phyloP scores from a whole-genome alignment of 2,888 invertebrate species.

The Caenorhabditis sp. region DNA sequence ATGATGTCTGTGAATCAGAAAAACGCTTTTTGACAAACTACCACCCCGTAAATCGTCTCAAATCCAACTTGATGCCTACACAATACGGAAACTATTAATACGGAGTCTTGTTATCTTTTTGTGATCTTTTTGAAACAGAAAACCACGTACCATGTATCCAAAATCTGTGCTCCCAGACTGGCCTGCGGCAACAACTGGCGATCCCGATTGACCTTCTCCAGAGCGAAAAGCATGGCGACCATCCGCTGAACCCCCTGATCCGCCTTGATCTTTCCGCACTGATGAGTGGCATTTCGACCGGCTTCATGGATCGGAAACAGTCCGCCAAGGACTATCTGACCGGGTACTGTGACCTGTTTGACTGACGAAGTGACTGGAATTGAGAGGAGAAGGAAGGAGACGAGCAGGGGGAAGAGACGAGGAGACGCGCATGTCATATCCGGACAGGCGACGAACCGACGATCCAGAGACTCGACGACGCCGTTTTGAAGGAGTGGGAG shows the following conservation, averaged over 20 bases:
- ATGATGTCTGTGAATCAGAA: no score
- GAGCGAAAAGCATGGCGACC: conserved; percentile 85
- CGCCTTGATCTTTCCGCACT: conserved; percentile 82
- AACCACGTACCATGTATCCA: conserved; percentile 85
- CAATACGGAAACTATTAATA: no score
- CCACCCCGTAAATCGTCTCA: no score
- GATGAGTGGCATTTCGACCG: conserved; percentile 79
- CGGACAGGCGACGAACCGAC: conserved; percentile 21
- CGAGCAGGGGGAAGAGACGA: conserved; percentile 3
- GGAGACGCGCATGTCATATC: conserved; percentile 58
- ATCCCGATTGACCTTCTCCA: conserved; percentile 84
- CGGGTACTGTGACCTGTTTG: conserved; percentile 78
- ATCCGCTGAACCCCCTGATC: conserved; percentile 85
- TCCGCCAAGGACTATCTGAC: conserved; percentile 84
- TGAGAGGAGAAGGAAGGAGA: conserved; percentile 6
- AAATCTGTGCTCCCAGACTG: conserved; percentile 85
- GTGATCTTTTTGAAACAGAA: conserved; percentile 11
- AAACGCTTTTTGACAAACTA: no score
- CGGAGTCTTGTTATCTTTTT: no score
- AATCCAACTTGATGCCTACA: no score
- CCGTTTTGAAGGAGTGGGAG: conserved; percentile 9
- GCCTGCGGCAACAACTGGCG: conserved; percentile 85
- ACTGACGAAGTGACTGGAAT: conserved; percentile 15
- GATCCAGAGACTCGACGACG: conserved; percentile 6
- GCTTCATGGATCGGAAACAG: conserved; percentile 85